These are phyloP conservation scores for Lasioglossum morio DNA, from an alignment of 2,888 invertebrate genomes.

Conservation along the genomic window DNA sequence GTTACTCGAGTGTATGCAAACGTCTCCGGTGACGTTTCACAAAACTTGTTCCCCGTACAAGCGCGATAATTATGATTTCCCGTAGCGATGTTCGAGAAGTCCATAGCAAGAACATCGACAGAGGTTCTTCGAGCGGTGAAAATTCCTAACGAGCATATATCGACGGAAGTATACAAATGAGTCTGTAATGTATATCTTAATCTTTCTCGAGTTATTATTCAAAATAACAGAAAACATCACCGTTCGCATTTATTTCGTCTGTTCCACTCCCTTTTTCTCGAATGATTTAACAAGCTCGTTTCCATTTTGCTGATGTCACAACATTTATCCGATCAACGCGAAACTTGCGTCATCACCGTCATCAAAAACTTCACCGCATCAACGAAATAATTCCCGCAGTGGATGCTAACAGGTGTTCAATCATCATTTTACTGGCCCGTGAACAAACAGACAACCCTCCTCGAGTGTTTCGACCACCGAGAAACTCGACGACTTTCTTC, in stretches of 20 bases:
- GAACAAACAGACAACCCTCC: constrained; percentile 63
- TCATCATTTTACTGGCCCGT: constrained; percentile 53
- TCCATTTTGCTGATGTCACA: not conserved
- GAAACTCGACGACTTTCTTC: not conserved
- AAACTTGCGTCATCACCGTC: constrained; percentile 31
- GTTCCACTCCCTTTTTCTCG: not conserved
- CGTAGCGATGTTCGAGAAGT: not conserved
- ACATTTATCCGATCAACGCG: not conserved
- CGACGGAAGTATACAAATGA: not conserved
- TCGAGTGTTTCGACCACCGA: not conserved
- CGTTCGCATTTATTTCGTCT: not conserved
- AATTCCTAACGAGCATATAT: not conserved
- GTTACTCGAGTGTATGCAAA: constrained; percentile 11
- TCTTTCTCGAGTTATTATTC: not conserved
- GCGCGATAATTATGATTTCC: not conserved
- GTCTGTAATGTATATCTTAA: not conserved
- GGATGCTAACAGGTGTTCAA: constrained; percentile 70
- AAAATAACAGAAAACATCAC: not conserved
- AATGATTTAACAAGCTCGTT: not conserved
- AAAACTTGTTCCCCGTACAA: not conserved
- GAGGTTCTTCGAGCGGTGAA: not conserved
- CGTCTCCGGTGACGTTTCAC: constrained; percentile 18
- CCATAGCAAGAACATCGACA: not conserved
- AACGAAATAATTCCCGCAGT: constrained; percentile 29
- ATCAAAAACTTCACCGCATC: constrained; percentile 33